Evolutionary conservation across 2,888 invertebrate genomes (phyloP), one percentile per base, ranked within the genome.

Genomic region (Falcaria lacertinaria): DNA sequence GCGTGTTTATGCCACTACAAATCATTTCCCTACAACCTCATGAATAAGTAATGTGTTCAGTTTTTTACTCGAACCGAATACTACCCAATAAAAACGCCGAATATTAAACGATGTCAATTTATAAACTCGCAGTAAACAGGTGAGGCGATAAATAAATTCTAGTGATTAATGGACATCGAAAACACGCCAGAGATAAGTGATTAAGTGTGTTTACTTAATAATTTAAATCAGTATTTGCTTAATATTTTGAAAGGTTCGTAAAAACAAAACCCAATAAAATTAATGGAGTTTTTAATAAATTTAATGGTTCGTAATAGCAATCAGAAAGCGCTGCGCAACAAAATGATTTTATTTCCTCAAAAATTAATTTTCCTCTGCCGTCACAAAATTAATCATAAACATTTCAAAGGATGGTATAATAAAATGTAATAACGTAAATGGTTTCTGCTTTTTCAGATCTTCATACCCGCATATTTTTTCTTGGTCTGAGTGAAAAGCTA

Each of bases 1-100:
- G 61, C 66, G 64, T 66, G 69, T 66, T 74, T 73, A 69, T 68
- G 57, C 56, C 61, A 56, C 48, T 46, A 75, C 73, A 76, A 76
- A 74, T 75, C 73, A 76, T 72, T 64, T 45, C 15, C 34, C 47
- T 48, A 51, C 62, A 52, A 45, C 53, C 48, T 59, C 57, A 59
- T 62, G 57, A 60, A 59, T 68, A 60, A 42, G 43, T 61, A 64
- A 67, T 61, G 43, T 45, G 33, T 48, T 50, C 42, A 36, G 44
- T 54, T 61, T 55, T 59, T 60, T 60, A 60, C 65, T 52, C 46
- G 43, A 41, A 53, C 42, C 41, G 47, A 40, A 41, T 38, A 53
- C 41, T 39, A 28, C 8, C 22, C 5, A 16, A 19, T 33, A 33
- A 33, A 33, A 14, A 37, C 25, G 39, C 54, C 41, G 55, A 58